phyloP scores from a whole-genome alignment of 2,113 vertebrate genomes.

The Elephantulus edwardii region DNA sequence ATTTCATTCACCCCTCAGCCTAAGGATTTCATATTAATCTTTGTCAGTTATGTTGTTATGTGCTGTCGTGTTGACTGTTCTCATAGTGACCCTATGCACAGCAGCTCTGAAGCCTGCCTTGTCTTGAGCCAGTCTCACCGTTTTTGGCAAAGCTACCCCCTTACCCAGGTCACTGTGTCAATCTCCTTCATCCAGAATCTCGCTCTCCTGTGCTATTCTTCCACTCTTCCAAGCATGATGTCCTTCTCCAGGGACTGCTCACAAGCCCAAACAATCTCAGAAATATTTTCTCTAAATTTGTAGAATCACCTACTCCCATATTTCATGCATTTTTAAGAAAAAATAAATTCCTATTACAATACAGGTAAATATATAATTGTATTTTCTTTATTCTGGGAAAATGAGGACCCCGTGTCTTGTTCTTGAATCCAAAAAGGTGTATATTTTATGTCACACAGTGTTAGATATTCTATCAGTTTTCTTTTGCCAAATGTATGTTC shows the following conservation, averaged over 20 bases:
- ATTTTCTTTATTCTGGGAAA: too few relatives aligned
- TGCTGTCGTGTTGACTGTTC: too few relatives aligned
- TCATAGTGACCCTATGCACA: too few relatives aligned
- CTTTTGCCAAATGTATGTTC: neutral
- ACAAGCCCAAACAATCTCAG: neutral
- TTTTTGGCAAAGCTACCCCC: too few relatives aligned
- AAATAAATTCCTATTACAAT: neutral
- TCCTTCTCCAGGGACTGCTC: too few relatives aligned
- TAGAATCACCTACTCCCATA: neutral
- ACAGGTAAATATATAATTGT: too few relatives aligned
- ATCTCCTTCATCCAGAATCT: too few relatives aligned
- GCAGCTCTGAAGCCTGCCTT: too few relatives aligned
- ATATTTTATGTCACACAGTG: neutral
- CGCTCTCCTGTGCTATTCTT: too few relatives aligned
- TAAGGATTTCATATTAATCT: neutral
- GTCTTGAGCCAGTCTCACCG: too few relatives aligned
- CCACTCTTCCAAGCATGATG: too few relatives aligned
- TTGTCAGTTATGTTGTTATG: neutral
- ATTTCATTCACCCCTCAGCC: neutral
- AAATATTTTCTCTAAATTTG: neutral
- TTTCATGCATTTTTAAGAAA: neutral
- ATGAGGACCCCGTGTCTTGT: neutral
- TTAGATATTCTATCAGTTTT: neutral
- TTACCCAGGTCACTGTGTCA: too few relatives aligned
- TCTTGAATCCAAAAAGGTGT: neutral